phyloP scores from a whole-genome alignment of 2,797 vertebrate species.

The Halcyon leucocephala region DNA sequence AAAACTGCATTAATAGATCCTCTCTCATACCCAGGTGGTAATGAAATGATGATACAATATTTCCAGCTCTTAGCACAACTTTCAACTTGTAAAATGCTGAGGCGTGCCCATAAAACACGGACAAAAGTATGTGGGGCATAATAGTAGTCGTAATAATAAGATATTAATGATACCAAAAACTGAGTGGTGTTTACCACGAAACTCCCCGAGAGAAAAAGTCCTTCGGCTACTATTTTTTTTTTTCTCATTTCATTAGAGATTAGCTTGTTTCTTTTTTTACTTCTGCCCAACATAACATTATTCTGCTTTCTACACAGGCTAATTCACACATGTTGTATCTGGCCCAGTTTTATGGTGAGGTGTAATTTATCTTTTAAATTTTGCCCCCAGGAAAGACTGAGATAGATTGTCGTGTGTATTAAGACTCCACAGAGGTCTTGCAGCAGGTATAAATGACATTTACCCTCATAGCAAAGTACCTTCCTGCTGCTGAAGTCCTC shows the following conservation, averaged over 20 bases:
- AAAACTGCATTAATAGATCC: not conserved
- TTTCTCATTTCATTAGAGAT: not conserved
- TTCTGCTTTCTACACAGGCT: not conserved
- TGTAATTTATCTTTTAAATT: not conserved
- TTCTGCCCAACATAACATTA: not conserved
- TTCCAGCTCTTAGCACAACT: constrained; percentile 36
- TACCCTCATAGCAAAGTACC: not conserved
- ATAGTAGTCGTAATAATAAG: not conserved
- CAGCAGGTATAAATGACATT: not conserved
- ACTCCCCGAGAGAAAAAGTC: not conserved
- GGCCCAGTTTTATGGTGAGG: not conserved
- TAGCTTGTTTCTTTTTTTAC: not conserved
- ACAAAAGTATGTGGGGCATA: not conserved
- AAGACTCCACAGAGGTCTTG: not conserved
- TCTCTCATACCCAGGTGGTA: constrained; percentile 40
- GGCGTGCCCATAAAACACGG: not conserved
- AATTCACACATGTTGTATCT: not conserved
- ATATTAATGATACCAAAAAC: not conserved
- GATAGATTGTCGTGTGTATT: not conserved
- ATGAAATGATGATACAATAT: constrained; percentile 47
- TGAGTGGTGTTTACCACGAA: constrained; percentile 7
- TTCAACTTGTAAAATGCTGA: constrained; percentile 39
- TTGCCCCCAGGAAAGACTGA: not conserved
- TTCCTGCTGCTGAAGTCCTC: not conserved
- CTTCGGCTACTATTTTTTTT: not conserved